phyloP scores from a whole-genome alignment of 2,113 vertebrate genomes.

The Sinosuthora webbiana region DNA sequence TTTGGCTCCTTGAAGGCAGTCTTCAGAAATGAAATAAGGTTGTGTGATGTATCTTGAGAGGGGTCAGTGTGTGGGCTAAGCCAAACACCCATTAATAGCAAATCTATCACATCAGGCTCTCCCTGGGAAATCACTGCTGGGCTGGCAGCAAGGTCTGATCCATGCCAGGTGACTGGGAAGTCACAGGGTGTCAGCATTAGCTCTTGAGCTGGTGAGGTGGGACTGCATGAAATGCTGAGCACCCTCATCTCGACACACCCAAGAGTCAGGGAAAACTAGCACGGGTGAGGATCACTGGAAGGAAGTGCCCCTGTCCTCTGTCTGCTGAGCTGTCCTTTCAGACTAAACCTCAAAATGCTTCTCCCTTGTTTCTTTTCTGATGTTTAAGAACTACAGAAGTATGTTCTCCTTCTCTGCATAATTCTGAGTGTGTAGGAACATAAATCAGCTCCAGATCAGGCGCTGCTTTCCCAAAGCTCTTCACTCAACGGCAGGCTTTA shows the following conservation, averaged over 20 bases:
- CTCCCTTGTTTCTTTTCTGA: not conserved
- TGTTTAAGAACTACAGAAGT: not conserved
- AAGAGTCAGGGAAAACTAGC: not conserved
- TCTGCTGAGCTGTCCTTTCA: not conserved
- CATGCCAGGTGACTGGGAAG: not conserved
- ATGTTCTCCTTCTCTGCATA: not conserved
- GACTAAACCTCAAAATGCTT: not conserved
- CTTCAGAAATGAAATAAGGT: not conserved
- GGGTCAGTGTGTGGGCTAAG: not conserved
- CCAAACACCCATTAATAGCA: not conserved
- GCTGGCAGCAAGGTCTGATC: not conserved
- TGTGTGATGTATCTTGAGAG: not conserved
- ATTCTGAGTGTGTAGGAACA: not conserved
- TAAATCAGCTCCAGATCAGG: not conserved
- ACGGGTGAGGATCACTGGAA: not conserved
- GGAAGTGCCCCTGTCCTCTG: not conserved
- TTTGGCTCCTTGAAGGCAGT: not conserved
- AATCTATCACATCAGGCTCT: not conserved
- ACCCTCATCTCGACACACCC: not conserved
- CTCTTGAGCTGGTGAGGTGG: not conserved
- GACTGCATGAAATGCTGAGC: not conserved
- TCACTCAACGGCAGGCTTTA: not conserved
- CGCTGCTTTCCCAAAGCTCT: not conserved
- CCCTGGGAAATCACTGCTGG: not conserved
- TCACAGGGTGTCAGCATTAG: not conserved